Evolutionary conservation across 2,888 invertebrate species (phyloP), one percentile per base, ranked within the genome.

Genomic region (Pollenia amentaria): DNA sequence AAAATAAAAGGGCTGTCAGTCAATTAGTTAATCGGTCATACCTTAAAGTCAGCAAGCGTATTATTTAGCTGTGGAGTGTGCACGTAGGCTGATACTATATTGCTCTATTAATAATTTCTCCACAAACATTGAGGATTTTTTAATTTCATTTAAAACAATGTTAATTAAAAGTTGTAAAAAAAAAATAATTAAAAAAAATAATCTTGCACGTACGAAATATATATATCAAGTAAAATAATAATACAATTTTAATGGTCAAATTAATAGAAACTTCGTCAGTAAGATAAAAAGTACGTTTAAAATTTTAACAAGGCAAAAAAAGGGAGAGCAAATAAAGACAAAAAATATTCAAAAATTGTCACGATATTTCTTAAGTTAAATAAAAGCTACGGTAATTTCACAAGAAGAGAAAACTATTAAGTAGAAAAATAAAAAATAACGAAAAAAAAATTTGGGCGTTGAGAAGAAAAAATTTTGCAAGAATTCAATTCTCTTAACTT

Each of bases 401-500:
- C 42, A 29, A 42, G 3, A 51, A 51, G 29, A 9, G 14, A 3
- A 14, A 60, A 40, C 38, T 29, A 29, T 29, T 29, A 29, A 29
- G 2, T 29, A 2, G 29, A 7, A 44, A n/a, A 44, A 14, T 55
- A 14, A 16, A 40, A 65, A 6, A 75, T 48, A 40, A 42, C 29
- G 29, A 29, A 75, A 48, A 64, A 29, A 57, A 16, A 38, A 48
- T 14, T 48, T 51, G n/a, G 18, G 67, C 51, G 40, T 12, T 40
- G 14, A 57, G 29, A 29, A 48, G 6, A 62, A 60, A 48, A n/a
- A 11, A 16, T 44, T 65, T 70, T 46, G 14, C 44, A 76, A 81
- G 60, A 85, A 81, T 81, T 85, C 7, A 64, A 72, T 76, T 80
- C 51, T 85, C 72, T 64, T 53, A 38, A 76, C 21, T 51, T 29